Base-by-base conservation (phyloP, 2,888 invertebrate species). In the Epinotia nisella region DNA sequence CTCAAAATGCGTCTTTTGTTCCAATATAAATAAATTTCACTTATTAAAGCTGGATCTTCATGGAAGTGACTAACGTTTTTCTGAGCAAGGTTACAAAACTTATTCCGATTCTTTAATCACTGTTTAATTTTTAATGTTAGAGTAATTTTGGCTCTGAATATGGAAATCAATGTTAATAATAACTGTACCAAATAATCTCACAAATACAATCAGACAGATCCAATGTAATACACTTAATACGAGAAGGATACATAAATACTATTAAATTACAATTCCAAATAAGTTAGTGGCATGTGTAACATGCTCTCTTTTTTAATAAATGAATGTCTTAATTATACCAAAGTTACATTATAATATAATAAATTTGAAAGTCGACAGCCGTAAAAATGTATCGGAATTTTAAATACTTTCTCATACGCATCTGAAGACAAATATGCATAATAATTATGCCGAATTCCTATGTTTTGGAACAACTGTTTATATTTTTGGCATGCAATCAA, bases 301-400 rank as follows among this genome's bases (percentile, higher is more conserved):
- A 59, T 59, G 58, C 53, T 66, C 71, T 65, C 58, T 53, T 70
- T 70, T 39, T 70, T 49, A 70, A 58, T 70, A 65, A 58, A 35
- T 11, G 41, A 66, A 71, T 65, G 59, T 41, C 24, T 53, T 66
- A 59, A 71, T 71, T 65, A 71, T 71, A 71, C 64, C 11, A 19
- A 45, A 41, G 41, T 21, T 60, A 39, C 24, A 41, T 58, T 17
- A 59, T 59, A 49, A 56, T 13, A 24, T 64, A 59, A 71, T 66
- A 65, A 62, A 65, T 65, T 39, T 24, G 5, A 13, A 56, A 24
- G 1, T 24, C 24, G 56, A 29, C 15, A 68, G 53, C 39, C 35
- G 21, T 51, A 15, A 35, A 67, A 53, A 53, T 53, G 39, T 60
- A 53, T 60, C 39, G 53, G 53, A 51, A 17, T 58, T 56, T 13